Evolutionary conservation across 2,113 vertebrate species (phyloP).

Genomic region (Gnathonemus longibarbis): DNA sequence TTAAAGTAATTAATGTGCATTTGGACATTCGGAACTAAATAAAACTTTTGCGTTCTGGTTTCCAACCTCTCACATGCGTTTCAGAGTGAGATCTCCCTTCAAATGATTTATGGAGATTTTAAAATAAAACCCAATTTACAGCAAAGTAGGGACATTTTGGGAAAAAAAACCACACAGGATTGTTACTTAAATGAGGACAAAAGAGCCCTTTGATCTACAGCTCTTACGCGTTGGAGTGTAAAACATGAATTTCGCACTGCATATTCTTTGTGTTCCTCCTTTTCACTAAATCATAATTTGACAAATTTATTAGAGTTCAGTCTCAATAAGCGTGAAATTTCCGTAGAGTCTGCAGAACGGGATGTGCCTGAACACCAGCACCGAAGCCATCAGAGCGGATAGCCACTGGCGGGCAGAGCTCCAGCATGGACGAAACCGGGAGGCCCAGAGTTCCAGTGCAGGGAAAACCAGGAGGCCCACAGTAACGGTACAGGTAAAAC

Average conservation of each 20-base stretch:
- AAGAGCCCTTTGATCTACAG: neutral
- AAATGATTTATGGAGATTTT: neutral
- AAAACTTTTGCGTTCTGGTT: neutral
- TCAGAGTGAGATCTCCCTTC: neutral
- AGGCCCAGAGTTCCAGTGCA: neutral
- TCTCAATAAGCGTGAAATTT: neutral
- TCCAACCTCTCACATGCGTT: neutral
- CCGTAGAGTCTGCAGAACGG: neutral
- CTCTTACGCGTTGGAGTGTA: neutral
- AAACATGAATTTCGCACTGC: neutral
- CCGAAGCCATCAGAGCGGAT: neutral
- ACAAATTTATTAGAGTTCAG: neutral
- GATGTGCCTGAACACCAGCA: neutral
- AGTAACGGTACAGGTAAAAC: neutral
- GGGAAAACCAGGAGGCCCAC: neutral
- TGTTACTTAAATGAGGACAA: neutral
- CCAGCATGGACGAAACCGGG: neutral
- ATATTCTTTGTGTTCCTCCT: neutral
- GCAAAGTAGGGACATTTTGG: neutral
- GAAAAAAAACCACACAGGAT: neutral
- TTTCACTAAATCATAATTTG: neutral
- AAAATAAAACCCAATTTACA: neutral
- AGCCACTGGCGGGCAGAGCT: neutral
- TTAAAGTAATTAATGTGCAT: slow-evolving; percentile 18
- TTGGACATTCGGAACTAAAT: neutral